Base-by-base conservation (phyloP, 2,888 invertebrate genomes). In the Blastobasis adustella region DNA sequence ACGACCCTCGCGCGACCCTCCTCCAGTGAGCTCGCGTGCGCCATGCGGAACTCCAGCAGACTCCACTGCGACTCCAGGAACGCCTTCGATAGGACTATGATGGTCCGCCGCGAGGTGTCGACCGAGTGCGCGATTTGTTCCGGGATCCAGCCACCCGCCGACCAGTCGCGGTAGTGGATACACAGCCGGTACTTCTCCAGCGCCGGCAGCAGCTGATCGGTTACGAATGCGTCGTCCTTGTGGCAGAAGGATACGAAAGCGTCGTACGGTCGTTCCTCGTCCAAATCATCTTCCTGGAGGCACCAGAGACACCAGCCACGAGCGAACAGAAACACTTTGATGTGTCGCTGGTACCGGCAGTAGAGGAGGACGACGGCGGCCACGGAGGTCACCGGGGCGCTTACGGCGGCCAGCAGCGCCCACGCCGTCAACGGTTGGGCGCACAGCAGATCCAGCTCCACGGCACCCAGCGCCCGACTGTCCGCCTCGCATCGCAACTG, bases 201-300 rank as follows among this genome's bases (percentile, higher is more conserved):
- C n/a, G 89, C 89, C 0, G 93, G 90, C n/a, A 95, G 85, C 40
- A 96, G 69, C 51, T 91, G 84, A 36, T 92, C 89, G 0, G 90
- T 79, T 0, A 95, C 92, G 64, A 94, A 93, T 4, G 90, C 89
- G 61, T 93, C 92, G 69, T 96, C 95, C 67, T 91, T 90, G 66
- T 94, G 92, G 0, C 95, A 93, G 71, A 92, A 96, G 58, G 95
- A 95, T 50, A 96, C 87, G 71, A 96, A 96, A 0, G 94, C 94
- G 71, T 96, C 96, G 72, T 93, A 96, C 10, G 41, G 42, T 9
- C 62, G 62, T 59, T 62, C 65, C 2, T 67, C 58, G 59, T 64
- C 66, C 1, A 54, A 37, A 4, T 59, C 54, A 4, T 63, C 62
- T 4, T 61, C 64, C 0, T 55, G 49, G 48, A 62, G 0, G 49